Base-by-base conservation (phyloP, 2,113 vertebrate species). In the Xiphophorus maculatus region DNA sequence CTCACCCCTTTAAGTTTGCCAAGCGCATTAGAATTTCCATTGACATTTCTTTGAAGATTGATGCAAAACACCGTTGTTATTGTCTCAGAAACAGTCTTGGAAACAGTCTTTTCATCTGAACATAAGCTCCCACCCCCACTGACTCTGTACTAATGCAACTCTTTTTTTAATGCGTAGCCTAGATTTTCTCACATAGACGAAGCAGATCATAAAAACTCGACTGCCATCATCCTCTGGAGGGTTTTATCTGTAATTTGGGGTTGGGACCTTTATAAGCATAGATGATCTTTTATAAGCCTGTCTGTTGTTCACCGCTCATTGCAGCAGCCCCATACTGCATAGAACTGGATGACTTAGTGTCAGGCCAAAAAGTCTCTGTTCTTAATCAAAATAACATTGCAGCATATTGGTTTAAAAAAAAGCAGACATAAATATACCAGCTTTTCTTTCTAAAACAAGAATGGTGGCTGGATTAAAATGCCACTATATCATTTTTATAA, bases 211-310 rank as follows among this genome's bases (percentile, higher is more conserved):
- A 85, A 27, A 22, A 74, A 76, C 73, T 28, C 71, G 35, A 76
- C 67, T 33, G 33, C 60, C 68, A 22, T 75, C 71, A 76, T 88
- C 74, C 76, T 27, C 73, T 69, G 12, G 1, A 22, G 82, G 70
- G 71, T 80, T 87, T 85, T 80, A 87, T 76, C 80, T 84, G 73
- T 89, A 83, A 89, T 87, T 85, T 88, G 76, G 75, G 80, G 80
- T 89, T 90, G 69, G 78, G 85, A 89, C 74, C 84, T 89, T 84
- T 88, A 76, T 82, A 87, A 88, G 86, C 67, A 25, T 64, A 85
- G 87, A 86, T 90, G 83, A 91, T 89, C 86, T 83, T 88, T 84
- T 77, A 72, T 27, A 89, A 87, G 85, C 71, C 63, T 73, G 66
- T n/a, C 74, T 67, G 66, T 90, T 87, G 76, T 88, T 82, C 71